A percentile compares a stretch with the other conserved stretches of the same genome.
Conservation (phyloP, 2,113 vertebrate genomes). For the Smithornis capensis region DNA sequence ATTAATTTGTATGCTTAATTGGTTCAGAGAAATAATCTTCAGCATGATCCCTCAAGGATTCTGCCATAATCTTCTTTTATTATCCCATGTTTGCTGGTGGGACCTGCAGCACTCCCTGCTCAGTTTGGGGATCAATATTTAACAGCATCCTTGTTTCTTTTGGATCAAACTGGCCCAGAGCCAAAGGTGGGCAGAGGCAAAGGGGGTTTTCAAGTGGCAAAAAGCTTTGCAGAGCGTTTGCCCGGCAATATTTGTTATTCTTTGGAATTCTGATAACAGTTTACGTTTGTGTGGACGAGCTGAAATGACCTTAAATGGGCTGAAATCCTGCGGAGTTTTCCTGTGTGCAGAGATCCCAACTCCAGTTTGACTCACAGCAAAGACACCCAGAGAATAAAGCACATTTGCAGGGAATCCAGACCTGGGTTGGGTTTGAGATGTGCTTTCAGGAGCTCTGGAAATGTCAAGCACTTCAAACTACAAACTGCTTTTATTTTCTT, state of each 20-base stretch:
- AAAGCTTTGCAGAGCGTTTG: background rate
- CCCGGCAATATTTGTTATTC: background rate
- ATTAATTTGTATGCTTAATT: constrained; percentile 55
- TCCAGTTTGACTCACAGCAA: background rate
- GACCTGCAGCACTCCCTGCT: background rate
- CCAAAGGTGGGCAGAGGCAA: background rate
- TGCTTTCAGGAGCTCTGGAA: background rate
- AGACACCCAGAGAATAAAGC: background rate
- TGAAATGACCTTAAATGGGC: background rate
- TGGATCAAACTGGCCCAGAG: background rate
- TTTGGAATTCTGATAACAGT: background rate
- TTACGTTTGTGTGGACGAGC: background rate
- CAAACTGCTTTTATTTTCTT: background rate
- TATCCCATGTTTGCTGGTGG: background rate
- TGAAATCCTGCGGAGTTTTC: background rate
- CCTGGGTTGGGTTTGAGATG: background rate
- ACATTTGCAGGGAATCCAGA: background rate
- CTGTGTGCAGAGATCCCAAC: too few relatives aligned
- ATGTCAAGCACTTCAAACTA: background rate
- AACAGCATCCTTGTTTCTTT: background rate
- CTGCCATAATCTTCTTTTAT: constrained; percentile 27
- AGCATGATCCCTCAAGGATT: constrained; percentile 23
- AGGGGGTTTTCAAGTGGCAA: background rate
- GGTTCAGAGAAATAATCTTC: constrained; percentile 45
- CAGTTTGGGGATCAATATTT: background rate